These are phyloP conservation scores for Parnassius mnemosyne DNA, from an alignment of 2,888 invertebrate species.

Conservation along the genomic window DNA sequence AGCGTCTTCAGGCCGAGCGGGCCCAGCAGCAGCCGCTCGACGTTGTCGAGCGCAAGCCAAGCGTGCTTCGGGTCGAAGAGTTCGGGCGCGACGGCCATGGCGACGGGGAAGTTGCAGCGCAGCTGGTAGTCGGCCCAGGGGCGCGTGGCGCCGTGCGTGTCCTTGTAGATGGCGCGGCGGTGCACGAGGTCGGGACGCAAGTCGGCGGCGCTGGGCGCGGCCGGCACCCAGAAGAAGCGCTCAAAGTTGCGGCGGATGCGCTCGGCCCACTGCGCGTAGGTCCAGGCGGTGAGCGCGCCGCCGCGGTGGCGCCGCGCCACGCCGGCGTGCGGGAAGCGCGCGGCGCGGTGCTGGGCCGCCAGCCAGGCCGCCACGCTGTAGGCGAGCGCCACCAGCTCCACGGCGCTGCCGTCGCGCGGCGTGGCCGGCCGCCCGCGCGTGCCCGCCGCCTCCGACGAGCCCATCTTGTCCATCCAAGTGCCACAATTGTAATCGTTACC, in stretches of 20 bases:
- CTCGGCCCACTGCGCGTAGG: slow-evolving; percentile 92
- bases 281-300: slow-evolving; percentile 86
- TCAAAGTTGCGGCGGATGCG: slow-evolving; percentile 93
- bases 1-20: slow-evolving; percentile 98
- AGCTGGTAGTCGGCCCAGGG: slow-evolving; percentile 97
- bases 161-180: slow-evolving; percentile 95
- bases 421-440: slow-evolving; percentile 95
- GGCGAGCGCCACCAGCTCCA: slow-evolving; percentile 95
- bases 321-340: slow-evolving; percentile 87
- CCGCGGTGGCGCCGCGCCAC: slow-evolving; percentile 87
- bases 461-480: slow-evolving; percentile 99
- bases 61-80: slow-evolving; percentile 92
- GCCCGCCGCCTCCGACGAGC: slow-evolving; percentile 94
- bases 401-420: slow-evolving; percentile 97
- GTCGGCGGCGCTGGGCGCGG: slow-evolving; percentile 78
- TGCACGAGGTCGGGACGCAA: slow-evolving; percentile 86
- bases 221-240: slow-evolving; percentile 90
- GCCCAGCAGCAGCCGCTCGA: slow-evolving; percentile 89
- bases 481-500: slow-evolving; percentile 98
- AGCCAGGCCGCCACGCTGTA: slow-evolving; percentile 89
- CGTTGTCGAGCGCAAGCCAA: slow-evolving; percentile 90
- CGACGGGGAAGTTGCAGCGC: slow-evolving; percentile 95
- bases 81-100: slow-evolving; percentile 96
- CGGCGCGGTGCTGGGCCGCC: slow-evolving; percentile 83
- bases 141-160: slow-evolving; percentile 88